A percentile compares a stretch with the other conserved stretches of the same genome.
phyloP scores from a whole-genome alignment of 2,113 vertebrate genomes.

The Coreoperca whiteheadi region DNA sequence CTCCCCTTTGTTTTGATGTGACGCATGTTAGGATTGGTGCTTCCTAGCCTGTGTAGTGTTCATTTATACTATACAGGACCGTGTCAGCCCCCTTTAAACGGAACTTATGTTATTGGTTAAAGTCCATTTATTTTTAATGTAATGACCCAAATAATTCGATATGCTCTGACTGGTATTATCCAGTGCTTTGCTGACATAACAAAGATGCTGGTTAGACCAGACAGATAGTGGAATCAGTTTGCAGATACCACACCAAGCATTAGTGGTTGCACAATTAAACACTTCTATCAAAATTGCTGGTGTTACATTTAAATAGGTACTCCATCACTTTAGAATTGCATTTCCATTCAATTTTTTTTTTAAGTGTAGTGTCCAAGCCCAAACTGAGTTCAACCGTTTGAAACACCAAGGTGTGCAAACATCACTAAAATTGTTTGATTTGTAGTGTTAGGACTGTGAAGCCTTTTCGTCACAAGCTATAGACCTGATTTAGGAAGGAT shows the following conservation, averaged over 20 bases:
- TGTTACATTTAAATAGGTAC: neutral
- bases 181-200: neutral
- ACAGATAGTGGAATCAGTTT: neutral
- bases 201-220: neutral
- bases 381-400: neutral
- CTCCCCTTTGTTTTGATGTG: too few relatives aligned
- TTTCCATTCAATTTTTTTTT: neutral
- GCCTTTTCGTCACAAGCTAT: neutral
- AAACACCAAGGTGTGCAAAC: neutral
- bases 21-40: too few relatives aligned
- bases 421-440: neutral
- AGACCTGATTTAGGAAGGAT: neutral
- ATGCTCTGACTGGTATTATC: neutral
- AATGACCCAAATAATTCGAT: neutral
- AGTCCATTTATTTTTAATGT: neutral
- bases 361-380: neutral
- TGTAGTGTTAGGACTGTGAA: neutral
- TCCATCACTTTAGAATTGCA: neutral
- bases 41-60: too few relatives aligned
- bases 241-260: neutral
- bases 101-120: neutral
- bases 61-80: too few relatives aligned
- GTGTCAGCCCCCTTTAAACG: too few relatives aligned
- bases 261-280: neutral
- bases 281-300: neutral